A percentile compares a stretch with the other conserved stretches of the same genome.
Evolutionary conservation across 35 echinoderm and acorn worm genomes (phyloP).

Genomic region (Diadema setosum): DNA sequence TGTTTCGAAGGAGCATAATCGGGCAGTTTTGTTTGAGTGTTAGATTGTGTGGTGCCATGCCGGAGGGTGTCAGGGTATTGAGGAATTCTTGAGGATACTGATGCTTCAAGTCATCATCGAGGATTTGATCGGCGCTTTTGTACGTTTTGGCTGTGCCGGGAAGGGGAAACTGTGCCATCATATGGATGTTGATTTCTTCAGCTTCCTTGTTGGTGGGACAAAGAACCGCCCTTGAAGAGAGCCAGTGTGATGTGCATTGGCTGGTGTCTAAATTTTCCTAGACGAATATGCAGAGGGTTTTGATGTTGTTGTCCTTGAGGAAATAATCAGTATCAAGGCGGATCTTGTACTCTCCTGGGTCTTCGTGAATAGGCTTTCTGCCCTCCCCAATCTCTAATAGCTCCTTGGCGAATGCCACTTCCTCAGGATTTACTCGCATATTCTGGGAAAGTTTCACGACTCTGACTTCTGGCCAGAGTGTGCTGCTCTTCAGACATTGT

Average conservation of each 20-base stretch:
- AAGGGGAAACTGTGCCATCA: not conserved
- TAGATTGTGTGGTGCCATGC: slow-evolving; percentile 27
- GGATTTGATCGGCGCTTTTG: slow-evolving; percentile 5
- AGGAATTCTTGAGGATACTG: slow-evolving; percentile 28
- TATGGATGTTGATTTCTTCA: not conserved
- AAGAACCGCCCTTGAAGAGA: slow-evolving; percentile 3
- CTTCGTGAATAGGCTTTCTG: not conserved
- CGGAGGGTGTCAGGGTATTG: slow-evolving; percentile 15
- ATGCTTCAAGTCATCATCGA: not conserved
- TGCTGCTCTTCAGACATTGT: not conserved
- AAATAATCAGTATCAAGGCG: not conserved
- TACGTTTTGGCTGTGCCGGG: not conserved
- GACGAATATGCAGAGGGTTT: not conserved
- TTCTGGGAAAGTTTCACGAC: slow-evolving; percentile 1
- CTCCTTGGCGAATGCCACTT: not conserved
- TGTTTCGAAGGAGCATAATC: slow-evolving; percentile 31
- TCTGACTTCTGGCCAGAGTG: not conserved
- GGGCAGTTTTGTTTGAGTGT: not conserved
- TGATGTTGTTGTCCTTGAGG: not conserved
- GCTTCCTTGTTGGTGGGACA: not conserved
- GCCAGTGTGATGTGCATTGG: not conserved
- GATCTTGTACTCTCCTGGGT: not conserved
- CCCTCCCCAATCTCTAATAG: slow-evolving; percentile 27
- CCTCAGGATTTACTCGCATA: not conserved
- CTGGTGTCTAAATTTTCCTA: not conserved